Percentiles rank a stretch among this genome's conserved stretches.
These are phyloP conservation scores for Prionailurus bengalensis DNA, from an alignment of 2,113 vertebrate genomes.

Conservation along the genomic window DNA sequence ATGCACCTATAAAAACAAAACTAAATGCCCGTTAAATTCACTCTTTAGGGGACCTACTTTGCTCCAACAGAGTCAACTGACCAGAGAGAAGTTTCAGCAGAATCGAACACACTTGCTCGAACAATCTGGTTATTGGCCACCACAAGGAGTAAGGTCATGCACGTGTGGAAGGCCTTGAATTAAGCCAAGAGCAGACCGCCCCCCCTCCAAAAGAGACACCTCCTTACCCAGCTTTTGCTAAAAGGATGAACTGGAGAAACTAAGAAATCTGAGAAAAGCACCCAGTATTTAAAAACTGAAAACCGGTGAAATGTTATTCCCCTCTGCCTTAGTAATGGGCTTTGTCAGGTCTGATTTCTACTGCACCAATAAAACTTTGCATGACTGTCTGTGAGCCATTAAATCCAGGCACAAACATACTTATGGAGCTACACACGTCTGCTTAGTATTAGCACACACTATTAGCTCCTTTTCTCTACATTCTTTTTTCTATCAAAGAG, in stretches of 20 bases:
- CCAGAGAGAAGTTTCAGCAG: not conserved
- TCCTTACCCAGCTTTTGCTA: not conserved
- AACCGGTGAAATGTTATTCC: not conserved
- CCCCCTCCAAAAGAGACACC: not conserved
- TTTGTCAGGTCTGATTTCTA: not conserved
- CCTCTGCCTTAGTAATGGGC: not conserved
- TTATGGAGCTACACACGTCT: not conserved
- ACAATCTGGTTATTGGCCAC: not conserved
- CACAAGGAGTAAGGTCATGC: not conserved
- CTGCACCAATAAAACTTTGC: not conserved
- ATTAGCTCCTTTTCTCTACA: not conserved
- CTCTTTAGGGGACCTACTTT: not conserved
- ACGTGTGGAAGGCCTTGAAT: not conserved
- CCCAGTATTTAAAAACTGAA: not conserved
- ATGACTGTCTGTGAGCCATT: not conserved
- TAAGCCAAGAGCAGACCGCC: not conserved
- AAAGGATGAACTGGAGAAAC: not conserved
- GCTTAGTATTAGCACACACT: not conserved
- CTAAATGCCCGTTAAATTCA: slow-evolving; percentile 15
- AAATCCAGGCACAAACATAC: not conserved
- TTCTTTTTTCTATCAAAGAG: not conserved
- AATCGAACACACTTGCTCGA: not conserved
- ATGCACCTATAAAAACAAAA: slow-evolving; percentile 73
- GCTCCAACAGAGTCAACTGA: not conserved
- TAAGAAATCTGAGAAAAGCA: not conserved